Evolutionary conservation across 2,888 invertebrate species (phyloP).

Genomic region (Allacma fusca): DNA sequence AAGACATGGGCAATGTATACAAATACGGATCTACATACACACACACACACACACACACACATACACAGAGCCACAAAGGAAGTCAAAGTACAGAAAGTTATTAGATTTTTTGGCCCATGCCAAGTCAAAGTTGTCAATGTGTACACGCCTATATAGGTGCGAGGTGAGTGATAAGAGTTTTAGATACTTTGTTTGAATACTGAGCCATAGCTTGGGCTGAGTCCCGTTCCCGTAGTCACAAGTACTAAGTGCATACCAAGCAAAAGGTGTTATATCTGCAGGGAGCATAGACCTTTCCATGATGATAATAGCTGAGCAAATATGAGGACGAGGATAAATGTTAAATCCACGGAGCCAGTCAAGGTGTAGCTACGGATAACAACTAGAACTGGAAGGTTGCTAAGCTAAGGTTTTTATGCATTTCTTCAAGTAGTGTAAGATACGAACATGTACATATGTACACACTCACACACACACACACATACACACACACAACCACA

Average conservation of each 20-base stretch:
- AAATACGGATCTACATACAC: background rate
- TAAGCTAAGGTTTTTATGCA: conserved; percentile 7
- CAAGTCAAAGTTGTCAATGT: conserved; percentile 16
- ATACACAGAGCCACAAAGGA: background rate
- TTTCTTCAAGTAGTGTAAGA: conserved; percentile 1
- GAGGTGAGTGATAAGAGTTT: conserved; percentile 21
- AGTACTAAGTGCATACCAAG: background rate
- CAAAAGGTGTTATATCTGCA: background rate
- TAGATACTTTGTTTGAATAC: conserved; percentile 28
- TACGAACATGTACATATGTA: background rate
- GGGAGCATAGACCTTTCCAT: conserved; percentile 31
- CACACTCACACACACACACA: background rate
- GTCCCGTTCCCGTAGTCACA: background rate
- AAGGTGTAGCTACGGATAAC: conserved; percentile 31
- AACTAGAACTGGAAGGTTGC: conserved; percentile 24
- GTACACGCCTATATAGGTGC: conserved; percentile 12
- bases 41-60: too few relatives aligned
- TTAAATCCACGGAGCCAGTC: conserved; percentile 32
- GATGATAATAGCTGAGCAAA: conserved; percentile 37
- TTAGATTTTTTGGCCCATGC: conserved; percentile 16
- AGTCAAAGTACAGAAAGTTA: conserved; percentile 8
- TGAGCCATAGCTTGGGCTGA: background rate
- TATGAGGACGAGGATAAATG: conserved; percentile 32
- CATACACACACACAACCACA: background rate
- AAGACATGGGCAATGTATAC: too few relatives aligned